Percentiles rank a stretch among this genome's conserved stretches.
Conservation (phyloP, 2,888 invertebrate genomes). For the Sarcophaga caerulescens region DNA sequence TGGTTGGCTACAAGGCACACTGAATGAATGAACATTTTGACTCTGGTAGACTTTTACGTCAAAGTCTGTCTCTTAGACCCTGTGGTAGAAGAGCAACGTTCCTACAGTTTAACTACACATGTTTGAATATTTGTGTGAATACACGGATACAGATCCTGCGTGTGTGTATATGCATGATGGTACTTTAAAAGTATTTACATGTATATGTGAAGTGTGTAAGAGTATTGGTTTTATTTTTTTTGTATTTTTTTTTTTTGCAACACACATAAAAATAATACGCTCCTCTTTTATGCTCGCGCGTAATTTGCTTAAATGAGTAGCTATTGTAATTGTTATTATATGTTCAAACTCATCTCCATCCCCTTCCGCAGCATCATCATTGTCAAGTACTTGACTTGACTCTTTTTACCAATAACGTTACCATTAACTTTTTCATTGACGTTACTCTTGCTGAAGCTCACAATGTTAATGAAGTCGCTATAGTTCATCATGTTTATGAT, state of each 20-base stretch:
- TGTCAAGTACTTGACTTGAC: slow-evolving; percentile 43
- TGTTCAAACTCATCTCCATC: slow-evolving; percentile 34
- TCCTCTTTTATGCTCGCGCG: slow-evolving; percentile 48
- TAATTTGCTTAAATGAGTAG: slow-evolving; percentile 60
- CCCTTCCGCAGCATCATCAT: no score
- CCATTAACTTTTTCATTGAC: neutral
- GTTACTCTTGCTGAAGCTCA: neutral
- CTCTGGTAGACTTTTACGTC: no score
- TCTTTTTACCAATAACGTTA: slow-evolving; percentile 14
- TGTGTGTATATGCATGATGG: neutral
- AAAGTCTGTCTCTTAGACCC: no score
- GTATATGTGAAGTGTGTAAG: neutral
- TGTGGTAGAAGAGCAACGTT: no score
- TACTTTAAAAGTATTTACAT: neutral
- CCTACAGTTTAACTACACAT: no score
- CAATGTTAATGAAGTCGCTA: slow-evolving; percentile 5
- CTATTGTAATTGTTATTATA: slow-evolving; percentile 62
- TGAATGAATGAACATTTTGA: neutral
- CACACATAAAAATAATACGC: slow-evolving; percentile 51
- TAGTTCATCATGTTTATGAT: slow-evolving; percentile 30
- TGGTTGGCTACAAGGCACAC: slow-evolving; percentile 9
- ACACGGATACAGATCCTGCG: neutral
- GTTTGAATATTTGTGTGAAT: no score
- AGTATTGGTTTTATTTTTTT: neutral
- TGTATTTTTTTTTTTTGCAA: no score